phyloP scores from a whole-genome alignment of 2,888 invertebrate genomes.

The Tribolium freemani region DNA sequence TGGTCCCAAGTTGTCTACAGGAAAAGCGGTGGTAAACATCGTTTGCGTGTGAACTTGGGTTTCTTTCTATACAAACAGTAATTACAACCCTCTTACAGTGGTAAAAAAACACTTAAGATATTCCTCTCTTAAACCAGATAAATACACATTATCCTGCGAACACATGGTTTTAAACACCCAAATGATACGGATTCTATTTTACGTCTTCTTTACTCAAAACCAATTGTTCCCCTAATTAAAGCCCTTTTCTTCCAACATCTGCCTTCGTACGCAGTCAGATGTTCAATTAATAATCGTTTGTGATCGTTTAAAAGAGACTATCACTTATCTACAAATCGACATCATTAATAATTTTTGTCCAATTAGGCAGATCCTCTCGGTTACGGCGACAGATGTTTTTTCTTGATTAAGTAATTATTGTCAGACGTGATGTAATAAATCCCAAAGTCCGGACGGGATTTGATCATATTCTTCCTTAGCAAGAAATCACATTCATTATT shows the following conservation, averaged over 20 bases:
- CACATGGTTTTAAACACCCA: conserved; percentile 34
- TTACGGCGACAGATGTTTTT: conserved; percentile 28
- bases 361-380: not conserved
- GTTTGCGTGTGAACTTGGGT: conserved; percentile 38
- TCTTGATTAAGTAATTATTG: not conserved
- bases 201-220: conserved; percentile 10
- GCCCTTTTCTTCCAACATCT: conserved; percentile 20
- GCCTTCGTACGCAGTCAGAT: conserved; percentile 10
- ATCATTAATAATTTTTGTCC: conserved; percentile 23
- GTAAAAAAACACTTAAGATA: no score
- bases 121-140: conserved; percentile 18
- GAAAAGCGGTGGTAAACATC: conserved; percentile 23
- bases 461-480: not conserved
- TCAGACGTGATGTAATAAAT: not conserved
- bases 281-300: conserved; percentile 27
- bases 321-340: conserved; percentile 16
- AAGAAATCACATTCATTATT: not conserved
- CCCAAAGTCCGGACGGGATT: not conserved
- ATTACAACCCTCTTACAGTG: conserved; percentile 25
- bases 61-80: conserved; percentile 16
- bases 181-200: conserved; percentile 1
- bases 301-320: conserved; percentile 1
- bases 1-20: conserved; percentile 1
- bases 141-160: conserved; percentile 37
- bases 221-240: conserved; percentile 21